Conservation (phyloP, 2,888 invertebrate genomes). For the Choristoneura rosaceana region DNA sequence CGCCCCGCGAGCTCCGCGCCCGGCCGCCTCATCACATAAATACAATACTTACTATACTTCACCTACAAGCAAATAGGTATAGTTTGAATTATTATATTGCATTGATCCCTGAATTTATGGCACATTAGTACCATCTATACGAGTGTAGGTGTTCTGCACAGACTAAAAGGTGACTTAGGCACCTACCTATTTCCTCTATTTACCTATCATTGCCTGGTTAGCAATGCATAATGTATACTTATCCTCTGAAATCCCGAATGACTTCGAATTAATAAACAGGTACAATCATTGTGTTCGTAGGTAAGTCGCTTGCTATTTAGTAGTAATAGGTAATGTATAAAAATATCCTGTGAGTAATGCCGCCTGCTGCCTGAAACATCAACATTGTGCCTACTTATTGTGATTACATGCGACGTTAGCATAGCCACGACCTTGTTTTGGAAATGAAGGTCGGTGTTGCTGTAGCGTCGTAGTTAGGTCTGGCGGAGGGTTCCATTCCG, state of each 20-base stretch:
- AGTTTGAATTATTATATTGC: neutral
- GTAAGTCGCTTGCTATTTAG: neutral
- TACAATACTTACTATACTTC: slow-evolving; percentile 14
- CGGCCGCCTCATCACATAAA: slow-evolving; percentile 48
- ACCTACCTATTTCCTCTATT: too few species aligned
- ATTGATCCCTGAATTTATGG: neutral
- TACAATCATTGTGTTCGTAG: neutral
- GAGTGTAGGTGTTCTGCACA: neutral
- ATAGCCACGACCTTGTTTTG: slow-evolving; percentile 47
- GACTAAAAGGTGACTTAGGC: neutral
- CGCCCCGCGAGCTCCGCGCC: slow-evolving; percentile 68
- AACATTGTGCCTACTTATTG: slow-evolving; percentile 37
- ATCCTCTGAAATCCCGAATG: neutral
- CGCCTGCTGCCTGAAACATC: neutral
- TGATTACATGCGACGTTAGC: slow-evolving; percentile 40
- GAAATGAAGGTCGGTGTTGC: slow-evolving; percentile 51
- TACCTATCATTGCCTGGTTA: neutral
- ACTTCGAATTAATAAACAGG: neutral
- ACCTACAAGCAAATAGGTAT: neutral
- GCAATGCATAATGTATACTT: neutral
- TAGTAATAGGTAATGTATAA: neutral
- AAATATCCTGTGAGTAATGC: neutral
- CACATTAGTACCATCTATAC: neutral
- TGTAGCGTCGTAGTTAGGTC: slow-evolving; percentile 42
- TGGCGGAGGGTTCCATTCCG: slow-evolving; percentile 51